Base-by-base conservation (phyloP, 2,797 vertebrate species). In the Onychomys leucogaster region DNA sequence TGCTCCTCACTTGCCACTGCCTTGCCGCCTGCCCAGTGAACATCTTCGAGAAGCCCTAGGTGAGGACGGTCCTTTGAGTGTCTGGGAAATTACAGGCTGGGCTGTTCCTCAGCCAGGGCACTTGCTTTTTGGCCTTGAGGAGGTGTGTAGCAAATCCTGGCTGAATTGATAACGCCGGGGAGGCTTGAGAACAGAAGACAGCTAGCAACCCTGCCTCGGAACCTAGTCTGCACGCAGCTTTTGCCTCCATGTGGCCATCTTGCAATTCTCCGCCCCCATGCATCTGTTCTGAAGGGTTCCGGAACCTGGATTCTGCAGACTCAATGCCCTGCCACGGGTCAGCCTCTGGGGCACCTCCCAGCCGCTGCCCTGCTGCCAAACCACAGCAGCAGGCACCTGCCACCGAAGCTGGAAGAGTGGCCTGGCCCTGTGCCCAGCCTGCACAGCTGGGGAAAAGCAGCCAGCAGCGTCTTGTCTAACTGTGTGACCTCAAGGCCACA, bases 301-400 rank as follows among this genome's bases (percentile, higher is more conserved):
- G 23, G 55, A 61, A 82, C 61, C 67, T 16, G 41, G 29, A 77
- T 52, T 63, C 86, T 49, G 67, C 7, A 84, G 67, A 59, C 52
- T 25, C 43, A 2, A 41, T 29, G 41, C 55, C 46, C 21, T 75
- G 92, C 95, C 43, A 37, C 32, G 65, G 69, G n/a, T 95, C 97
- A 95, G 92, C 75, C 90, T 96, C 96, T 89, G 96, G 97, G 90
- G 96, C 92, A 59, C 96, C 63, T 96, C 96, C 97, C 97, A 94
- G 96, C 96, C 91, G 89, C 71, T 97, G 97, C 97, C 94, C 13
- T 0, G 59, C 69, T 6, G 43, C 97, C 97, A 98, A 90, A 91
- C 87, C 96, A 21, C 96, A 98, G 97, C 87, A 69, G 71, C 96
- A 77, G 4, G 89, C 97, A 96, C 97, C 94, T 98, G 89, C 90